Base-by-base conservation (phyloP, 1,140 invertebrate genomes). In the Drosophila nigromelanica region DNA sequence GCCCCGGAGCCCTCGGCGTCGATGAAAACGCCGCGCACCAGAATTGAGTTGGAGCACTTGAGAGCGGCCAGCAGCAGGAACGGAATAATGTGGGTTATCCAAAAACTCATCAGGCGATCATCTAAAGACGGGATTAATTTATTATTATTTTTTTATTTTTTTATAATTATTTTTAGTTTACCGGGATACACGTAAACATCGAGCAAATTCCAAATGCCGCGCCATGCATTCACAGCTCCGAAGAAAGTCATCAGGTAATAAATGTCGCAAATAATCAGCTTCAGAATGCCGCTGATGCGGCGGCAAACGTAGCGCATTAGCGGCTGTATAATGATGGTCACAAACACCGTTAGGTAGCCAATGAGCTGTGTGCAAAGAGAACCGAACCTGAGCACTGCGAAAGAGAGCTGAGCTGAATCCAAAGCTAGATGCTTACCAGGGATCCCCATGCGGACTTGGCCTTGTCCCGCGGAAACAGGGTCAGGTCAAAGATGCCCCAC, bases 181-280 rank as follows among this genome's bases (percentile, higher is more conserved):
- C 95, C 93, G 93, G 96, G 96, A 52, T 96, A 93, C 45, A 97
- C 93, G 91, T 96, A 97, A n/a, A 96, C 92, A 89, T 97, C 95
- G 1, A 97, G 93, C 15, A 96, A 80, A 63, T 94, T 95, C 97
- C 97, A 97, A 33, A 97, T 94, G 5, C 96, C 96, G 48, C 97
- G 93, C 97, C 97, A 98, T 0, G 97, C 95, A 91, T 97, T 97
- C 27, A 97, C 95, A 1, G 96, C 96, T 4, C 96, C 96, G 56
- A 96, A 89, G 83, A 97, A 96, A 35, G 95, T 95, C 50, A 97
- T 92, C 37, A 97, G 92, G 35, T 96, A 94, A 91, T 96, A 97
- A 5, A 94, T 82, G 87, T 97, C 96, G 42, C 95, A 95, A 4
- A 95, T 92, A 10, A 96, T 80, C 12, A 97, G 92, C 58, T 96